Base-by-base conservation (phyloP, 2,797 vertebrate species). In the Antrozous pallidus region DNA sequence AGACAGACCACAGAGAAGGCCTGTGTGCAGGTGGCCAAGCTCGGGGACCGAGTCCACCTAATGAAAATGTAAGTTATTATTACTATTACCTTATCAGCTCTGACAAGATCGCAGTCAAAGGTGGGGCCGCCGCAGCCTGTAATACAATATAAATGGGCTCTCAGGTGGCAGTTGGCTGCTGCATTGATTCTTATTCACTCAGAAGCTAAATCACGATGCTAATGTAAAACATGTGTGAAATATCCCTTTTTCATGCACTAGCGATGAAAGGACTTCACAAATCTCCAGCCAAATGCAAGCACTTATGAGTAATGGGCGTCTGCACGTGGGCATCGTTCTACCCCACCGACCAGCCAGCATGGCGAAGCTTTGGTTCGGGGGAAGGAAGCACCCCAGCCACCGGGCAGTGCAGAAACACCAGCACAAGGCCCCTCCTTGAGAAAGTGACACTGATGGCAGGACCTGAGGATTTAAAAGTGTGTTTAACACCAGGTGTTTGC, bases 251-350 rank as follows among this genome's bases (percentile, higher is more conserved):
- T 90, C 94, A 88, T 77, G 56, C 70, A 14, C 51, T 69, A 92
- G 78, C 92, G 86, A 78, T 12, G 90, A 94, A 97, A 97, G 92
- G 92, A 80, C 92, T 95, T 85, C 91, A 86, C 95, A 58, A 89
- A 97, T 82, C 95, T 96, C 81, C 86, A 96, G 94, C 90, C 94
- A 93, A 97, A 92, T 91, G 92, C 95, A 94, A 51, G 89, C 11
- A 58, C 89, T 92, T 90, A 67, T 77, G 71, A 96, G 85, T 94
- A 96, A 97, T 1, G 7, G 88, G 77, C 88, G 89, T 38, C 73
- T 58, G 74, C 91, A 94, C 3, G 8, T 2, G 16, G 83, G 40
- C 20, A 51, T 89, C 87, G 81, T 93, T 97, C 91, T 88, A 97
- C 91, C 73, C 42, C 93, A 79, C 6, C 24, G 42, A 84, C 54